Evolutionary conservation across 1,140 invertebrate genomes (phyloP).

Genomic region (Macrobrachium nipponense): DNA sequence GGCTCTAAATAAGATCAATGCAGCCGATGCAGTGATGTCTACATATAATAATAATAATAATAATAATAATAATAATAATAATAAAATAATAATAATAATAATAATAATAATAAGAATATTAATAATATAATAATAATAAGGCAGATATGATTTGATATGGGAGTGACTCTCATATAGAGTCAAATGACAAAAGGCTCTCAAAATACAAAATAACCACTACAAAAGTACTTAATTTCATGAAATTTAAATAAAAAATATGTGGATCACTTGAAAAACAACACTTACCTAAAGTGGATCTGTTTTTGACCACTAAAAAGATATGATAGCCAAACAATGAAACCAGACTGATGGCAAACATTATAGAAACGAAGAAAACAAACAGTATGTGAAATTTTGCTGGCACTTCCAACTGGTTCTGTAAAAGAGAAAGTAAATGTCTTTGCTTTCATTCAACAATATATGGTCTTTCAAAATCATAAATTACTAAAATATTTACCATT

Average conservation of each 20-base stretch:
- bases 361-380: constrained; percentile 95
- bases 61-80: too few species aligned
- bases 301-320: constrained; percentile 90
- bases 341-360: constrained; percentile 97
- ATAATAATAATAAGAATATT: too few species aligned
- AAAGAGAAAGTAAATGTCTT: constrained; percentile 56
- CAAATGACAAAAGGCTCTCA: not conserved
- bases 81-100: too few species aligned
- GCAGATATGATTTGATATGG: too few species aligned
- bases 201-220: constrained; percentile 53
- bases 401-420: constrained; percentile 75
- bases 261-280: constrained; percentile 30
- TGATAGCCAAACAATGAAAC: constrained; percentile 96
- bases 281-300: constrained; percentile 94
- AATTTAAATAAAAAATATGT: too few species aligned
- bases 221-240: constrained; percentile 32
- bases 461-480: not conserved
- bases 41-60: too few species aligned
- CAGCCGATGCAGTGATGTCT: too few species aligned
- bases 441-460: not conserved
- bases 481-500: constrained; percentile 4
- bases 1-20: too few species aligned
- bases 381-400: constrained; percentile 92
- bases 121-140: too few species aligned
- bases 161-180: too few species aligned